These are phyloP conservation scores for Andrena haemorrhoa DNA, from an alignment of 2,888 invertebrate genomes.

Conservation along the genomic window DNA sequence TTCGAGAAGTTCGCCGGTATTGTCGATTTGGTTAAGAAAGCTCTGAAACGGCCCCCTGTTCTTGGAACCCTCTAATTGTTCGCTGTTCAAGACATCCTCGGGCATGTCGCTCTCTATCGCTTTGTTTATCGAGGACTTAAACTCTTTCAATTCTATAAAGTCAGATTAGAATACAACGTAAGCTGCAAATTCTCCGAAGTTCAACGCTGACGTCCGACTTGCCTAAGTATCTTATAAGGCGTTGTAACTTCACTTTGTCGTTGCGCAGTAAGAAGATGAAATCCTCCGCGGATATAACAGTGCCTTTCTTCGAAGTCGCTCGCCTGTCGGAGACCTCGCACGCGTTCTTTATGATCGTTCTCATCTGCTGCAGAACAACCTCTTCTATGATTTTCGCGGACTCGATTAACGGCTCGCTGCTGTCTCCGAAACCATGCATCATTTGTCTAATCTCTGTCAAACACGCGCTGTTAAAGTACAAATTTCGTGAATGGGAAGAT, in stretches of 20 bases:
- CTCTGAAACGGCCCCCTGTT: constrained; percentile 67
- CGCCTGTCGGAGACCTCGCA: constrained; percentile 89
- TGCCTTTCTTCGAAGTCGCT: constrained; percentile 78
- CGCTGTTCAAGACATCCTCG: constrained; percentile 86
- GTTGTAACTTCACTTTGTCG: constrained; percentile 91
- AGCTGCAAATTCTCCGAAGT: not conserved
- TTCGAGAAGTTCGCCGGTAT: constrained; percentile 81
- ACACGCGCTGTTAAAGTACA: not conserved
- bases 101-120: constrained; percentile 77
- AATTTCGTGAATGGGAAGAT: not conserved
- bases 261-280: constrained; percentile 94
- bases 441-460: constrained; percentile 91
- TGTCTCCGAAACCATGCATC: constrained; percentile 98
- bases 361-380: constrained; percentile 93
- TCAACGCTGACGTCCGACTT: constrained; percentile 25
- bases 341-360: constrained; percentile 91
- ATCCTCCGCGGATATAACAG: constrained; percentile 88
- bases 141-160: constrained; percentile 77
- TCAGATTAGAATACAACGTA: not conserved
- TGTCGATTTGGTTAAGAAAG: constrained; percentile 82
- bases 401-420: constrained; percentile 91
- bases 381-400: constrained; percentile 94
- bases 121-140: constrained; percentile 86
- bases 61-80: constrained; percentile 69
- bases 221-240: constrained; percentile 90